Base-by-base conservation (phyloP, 2,888 invertebrate genomes). In the Ormyrus nitidulus region DNA sequence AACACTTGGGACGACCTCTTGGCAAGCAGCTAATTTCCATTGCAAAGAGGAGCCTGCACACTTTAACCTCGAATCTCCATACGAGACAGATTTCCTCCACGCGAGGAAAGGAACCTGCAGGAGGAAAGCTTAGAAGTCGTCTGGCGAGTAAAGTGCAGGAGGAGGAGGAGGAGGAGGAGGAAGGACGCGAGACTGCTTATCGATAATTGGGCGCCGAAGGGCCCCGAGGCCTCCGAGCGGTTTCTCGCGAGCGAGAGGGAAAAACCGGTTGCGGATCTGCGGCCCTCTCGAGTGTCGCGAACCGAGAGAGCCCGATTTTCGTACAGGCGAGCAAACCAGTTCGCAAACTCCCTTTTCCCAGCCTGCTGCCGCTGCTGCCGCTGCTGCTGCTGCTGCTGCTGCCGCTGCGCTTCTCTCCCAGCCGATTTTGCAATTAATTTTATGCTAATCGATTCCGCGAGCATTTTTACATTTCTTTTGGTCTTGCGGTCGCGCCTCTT, bases 141-240 rank as follows among this genome's bases (percentile, higher is more conserved):
- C 34, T 34, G 34, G 34, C 34, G 53, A 11, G 49, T 34, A 9
- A 68, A 34, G 34, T 34, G 56, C 34, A 46, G 56, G 51, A 46
- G 53, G 53, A 53, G 34, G 5, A 19, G 10, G 5, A 19, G 10
- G 4, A 2, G n/a, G 0, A 48, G 64, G 48, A 11, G 13, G 5
- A 44, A 44, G 59, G 5, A 44, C 44, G 34, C 70, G 46, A 34
- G 34, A 34, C 34, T 8, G 48, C 77, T 81, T 77, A 81, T 81
- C 81, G 80, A 77, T 77, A 80, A 77, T 80, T 77, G 80, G 80
- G 59, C 73, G 11, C 44, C 10, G 68, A 48, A 53, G 68, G 56
- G 51, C 46, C 58, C 64, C 62, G 51, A 62, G 56, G 51, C 46
- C 58, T 56, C 62, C 66, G 58, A 34, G 71, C 49, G 73, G 61